Evolutionary conservation across 2,888 invertebrate genomes (phyloP), one percentile per base, ranked within the genome.

Genomic region (Yponomeuta plumbellus): DNA sequence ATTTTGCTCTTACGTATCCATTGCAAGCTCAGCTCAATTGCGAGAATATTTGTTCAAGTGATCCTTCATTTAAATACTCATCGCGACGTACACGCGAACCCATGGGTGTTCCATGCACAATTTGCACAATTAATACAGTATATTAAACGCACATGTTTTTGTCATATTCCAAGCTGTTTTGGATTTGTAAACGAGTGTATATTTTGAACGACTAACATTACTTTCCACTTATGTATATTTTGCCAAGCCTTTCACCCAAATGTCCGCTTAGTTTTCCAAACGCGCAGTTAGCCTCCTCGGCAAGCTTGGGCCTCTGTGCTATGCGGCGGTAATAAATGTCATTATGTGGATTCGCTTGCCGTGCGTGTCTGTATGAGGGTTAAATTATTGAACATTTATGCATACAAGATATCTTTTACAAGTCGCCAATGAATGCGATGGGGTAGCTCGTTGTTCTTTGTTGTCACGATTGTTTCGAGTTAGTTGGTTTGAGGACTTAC

Each of bases 321-420:
- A 52, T 52, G 88, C 87, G 86, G 78, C 84, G 85, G 87, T 90
- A 90, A 90, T 90, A 90, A 90, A 90, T 89, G 90, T 88, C 89
- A 90, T 66, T 66, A 66, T 66, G 39, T 65, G 57, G 52, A 59
- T 20, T 34, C 59, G 26, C 26, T 21, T 22, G 17, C 52, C 22
- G 57, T 65, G 65, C 65, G 65, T 65, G 65, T 56, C 65, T 65
- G 26, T 63, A 44, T 44, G 22, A 21, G 11, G 44, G 63, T 21
- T 21, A 44, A 63, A 34, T 62, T 23, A 20, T 62, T 17, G 39
- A 17, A 20, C 26, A 62, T 62, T 62, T 62, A 62, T 62, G 62
- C 62, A 62, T 34, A 39, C 62, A 34, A 20, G 62, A 34, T 39
- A 39, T 59, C 44, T 52, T 52, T 52, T 52, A 52, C 44, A 52